Evolutionary conservation across 2,797 vertebrate genomes (phyloP).

Genomic region (Odontamblyopus lacepedii): DNA sequence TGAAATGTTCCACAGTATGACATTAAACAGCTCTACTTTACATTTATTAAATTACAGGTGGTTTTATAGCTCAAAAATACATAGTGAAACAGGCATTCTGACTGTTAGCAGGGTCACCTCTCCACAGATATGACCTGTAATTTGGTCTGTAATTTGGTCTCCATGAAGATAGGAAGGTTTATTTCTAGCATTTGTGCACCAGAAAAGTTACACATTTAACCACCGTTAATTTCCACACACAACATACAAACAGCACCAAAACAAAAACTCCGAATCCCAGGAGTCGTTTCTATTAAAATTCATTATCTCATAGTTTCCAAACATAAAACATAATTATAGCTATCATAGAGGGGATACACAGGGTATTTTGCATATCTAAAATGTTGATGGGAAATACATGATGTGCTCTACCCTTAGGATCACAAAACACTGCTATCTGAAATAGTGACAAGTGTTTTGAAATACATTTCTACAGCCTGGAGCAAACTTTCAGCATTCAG

Average conservation of each 20-base stretch:
- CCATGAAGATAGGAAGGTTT: too few species aligned
- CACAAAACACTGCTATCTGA: slow-evolving; percentile 40
- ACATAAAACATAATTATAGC: slow-evolving; percentile 38
- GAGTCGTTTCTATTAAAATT: background rate
- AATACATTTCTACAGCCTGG: slow-evolving; percentile 24
- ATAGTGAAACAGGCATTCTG: too few species aligned
- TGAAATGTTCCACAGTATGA: too few species aligned
- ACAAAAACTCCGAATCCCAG: background rate
- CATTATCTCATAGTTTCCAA: background rate
- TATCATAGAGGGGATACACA: slow-evolving; percentile 14
- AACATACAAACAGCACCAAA: slow-evolving; percentile 50
- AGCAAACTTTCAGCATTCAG: slow-evolving; percentile 23
- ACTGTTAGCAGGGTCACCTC: too few species aligned
- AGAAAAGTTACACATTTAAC: too few species aligned
- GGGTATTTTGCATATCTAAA: slow-evolving; percentile 39
- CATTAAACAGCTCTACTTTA: too few species aligned
- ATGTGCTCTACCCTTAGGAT: slow-evolving; percentile 35
- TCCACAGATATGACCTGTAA: too few species aligned
- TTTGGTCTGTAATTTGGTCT: too few species aligned
- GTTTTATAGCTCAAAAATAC: too few species aligned
- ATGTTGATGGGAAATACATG: slow-evolving; percentile 45
- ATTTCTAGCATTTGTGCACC: too few species aligned
- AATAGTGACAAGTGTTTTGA: slow-evolving; percentile 29
- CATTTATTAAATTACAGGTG: too few species aligned
- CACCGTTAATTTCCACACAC: slow-evolving; percentile 43